Conservation (phyloP, 2,888 invertebrate genomes). For the Leptopilina syphax region DNA sequence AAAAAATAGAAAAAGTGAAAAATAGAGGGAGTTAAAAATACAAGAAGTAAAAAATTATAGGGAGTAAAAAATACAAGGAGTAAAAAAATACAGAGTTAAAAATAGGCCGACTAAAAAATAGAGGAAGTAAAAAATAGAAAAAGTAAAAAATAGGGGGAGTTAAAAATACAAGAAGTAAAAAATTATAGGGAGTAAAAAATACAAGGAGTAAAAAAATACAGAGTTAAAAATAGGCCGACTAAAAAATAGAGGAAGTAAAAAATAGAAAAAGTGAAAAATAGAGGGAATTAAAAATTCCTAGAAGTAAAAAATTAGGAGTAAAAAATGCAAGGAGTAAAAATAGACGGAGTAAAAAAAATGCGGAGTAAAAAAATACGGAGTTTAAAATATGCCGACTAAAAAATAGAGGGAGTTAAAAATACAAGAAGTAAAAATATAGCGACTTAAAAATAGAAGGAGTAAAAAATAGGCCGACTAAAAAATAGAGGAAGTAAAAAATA, state of each 20-base stretch:
- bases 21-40: background rate
- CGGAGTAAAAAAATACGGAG: too few species aligned
- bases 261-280: background rate
- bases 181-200: conserved; percentile 37
- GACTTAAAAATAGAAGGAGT: conserved; percentile 44
- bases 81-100: too few species aligned
- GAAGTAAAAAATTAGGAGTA: background rate
- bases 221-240: too few species aligned
- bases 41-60: background rate
- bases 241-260: background rate
- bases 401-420: too few species aligned
- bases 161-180: conserved; percentile 38
- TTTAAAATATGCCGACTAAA: too few species aligned
- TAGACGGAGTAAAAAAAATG: too few species aligned
- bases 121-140: too few species aligned
- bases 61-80: background rate
- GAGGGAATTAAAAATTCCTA: too few species aligned
- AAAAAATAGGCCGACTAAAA: conserved; percentile 7
- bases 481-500: too few species aligned
- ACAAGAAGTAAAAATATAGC: background rate
- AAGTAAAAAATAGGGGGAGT: too few species aligned
- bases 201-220: conserved; percentile 47
- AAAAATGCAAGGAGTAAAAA: background rate
- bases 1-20: background rate
- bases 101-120: too few species aligned